Evolutionary conservation across 2,888 invertebrate species (phyloP).

Genomic region (Drosophila anomalipes): DNA sequence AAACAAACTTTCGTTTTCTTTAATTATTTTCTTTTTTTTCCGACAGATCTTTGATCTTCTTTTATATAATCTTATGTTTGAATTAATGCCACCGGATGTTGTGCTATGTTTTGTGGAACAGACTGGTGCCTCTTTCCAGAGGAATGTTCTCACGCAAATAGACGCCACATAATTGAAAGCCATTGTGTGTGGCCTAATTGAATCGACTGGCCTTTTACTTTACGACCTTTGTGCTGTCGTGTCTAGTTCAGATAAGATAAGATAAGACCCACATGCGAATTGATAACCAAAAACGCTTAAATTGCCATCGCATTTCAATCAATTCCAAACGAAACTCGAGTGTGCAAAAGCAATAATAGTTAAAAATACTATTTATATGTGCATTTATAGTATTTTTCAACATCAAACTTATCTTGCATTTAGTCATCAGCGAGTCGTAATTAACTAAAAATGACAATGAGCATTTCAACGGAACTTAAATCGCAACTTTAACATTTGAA

Average conservation of each 20-base stretch:
- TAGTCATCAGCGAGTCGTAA: constrained; percentile 17
- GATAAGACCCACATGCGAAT: background rate
- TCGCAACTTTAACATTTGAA: background rate
- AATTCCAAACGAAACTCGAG: background rate
- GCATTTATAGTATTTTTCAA: constrained; percentile 7
- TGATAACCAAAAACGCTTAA: constrained; percentile 7
- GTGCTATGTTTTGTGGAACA: background rate
- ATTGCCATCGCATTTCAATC: constrained; percentile 22
- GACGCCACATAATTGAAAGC: constrained; percentile 36
- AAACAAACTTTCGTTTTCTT: constrained; percentile 46
- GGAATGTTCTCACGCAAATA: constrained; percentile 39
- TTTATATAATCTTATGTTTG: constrained; percentile 18
- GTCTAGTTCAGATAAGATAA: constrained; percentile 35
- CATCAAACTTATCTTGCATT: constrained; percentile 13
- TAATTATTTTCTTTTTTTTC: background rate
- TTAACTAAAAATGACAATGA: background rate
- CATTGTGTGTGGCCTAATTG: constrained; percentile 43
- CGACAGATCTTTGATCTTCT: constrained; percentile 21
- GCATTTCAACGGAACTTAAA: background rate
- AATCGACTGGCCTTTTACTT: constrained; percentile 9
- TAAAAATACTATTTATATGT: constrained; percentile 1
- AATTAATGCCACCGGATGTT: constrained; percentile 33
- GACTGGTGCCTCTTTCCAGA: background rate
- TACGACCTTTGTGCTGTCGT: constrained; percentile 21
- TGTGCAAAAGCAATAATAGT: constrained; percentile 7